Conservation (phyloP, 2,113 vertebrate genomes). For the Gallinago media region DNA sequence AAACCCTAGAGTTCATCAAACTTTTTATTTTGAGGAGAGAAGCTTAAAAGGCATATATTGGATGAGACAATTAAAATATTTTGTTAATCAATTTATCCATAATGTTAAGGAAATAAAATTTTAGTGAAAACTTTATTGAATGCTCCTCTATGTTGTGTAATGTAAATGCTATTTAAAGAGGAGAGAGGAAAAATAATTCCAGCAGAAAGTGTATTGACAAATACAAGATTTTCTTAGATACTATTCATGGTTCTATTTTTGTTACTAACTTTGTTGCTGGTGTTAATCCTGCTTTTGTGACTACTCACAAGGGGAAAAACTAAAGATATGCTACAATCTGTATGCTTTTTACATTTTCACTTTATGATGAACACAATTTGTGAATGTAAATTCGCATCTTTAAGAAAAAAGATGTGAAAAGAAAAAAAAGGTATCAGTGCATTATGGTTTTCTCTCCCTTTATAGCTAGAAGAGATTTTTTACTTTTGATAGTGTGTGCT, state of each 20-base stretch:
- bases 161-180: not conserved
- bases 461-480: not conserved
- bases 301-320: not conserved
- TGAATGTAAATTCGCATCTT: not conserved
- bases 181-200: not conserved
- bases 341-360: not conserved
- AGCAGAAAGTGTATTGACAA: not conserved
- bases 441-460: not conserved
- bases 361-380: not conserved
- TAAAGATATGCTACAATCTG: not conserved
- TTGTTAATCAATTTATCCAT: not conserved
- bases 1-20: not conserved
- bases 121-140: not conserved
- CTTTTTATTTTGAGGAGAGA: not conserved
- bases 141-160: not conserved
- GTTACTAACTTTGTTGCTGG: not conserved
- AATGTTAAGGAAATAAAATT: not conserved
- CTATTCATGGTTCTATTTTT: not conserved
- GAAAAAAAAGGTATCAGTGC: not conserved
- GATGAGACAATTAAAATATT: not conserved
- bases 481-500: not conserved
- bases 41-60: not conserved
- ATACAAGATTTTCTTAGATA: not conserved
- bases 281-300: not conserved
- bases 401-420: not conserved